Evolutionary conservation across 2,113 vertebrate genomes (phyloP).

Genomic region (Cheilinus undulatus): DNA sequence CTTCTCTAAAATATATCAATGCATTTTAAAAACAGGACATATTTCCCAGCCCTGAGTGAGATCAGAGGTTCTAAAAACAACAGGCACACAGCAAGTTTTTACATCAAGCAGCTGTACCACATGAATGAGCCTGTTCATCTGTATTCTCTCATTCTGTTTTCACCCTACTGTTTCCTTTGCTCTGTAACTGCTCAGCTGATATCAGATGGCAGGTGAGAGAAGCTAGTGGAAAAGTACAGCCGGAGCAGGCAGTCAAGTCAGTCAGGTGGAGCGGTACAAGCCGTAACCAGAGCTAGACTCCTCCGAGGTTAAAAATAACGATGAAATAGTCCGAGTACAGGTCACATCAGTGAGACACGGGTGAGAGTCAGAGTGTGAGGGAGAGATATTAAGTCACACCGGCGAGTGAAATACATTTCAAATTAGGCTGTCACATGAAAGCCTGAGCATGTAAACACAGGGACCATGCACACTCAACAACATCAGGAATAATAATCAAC

Average conservation of each 20-base stretch:
- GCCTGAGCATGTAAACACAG: slow-evolving; percentile 33
- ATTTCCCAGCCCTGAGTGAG: background rate
- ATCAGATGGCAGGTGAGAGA: slow-evolving; percentile 52
- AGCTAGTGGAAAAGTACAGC: slow-evolving; percentile 73
- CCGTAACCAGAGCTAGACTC: slow-evolving; percentile 77
- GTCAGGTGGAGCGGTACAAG: slow-evolving; percentile 46
- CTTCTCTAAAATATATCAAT: too few relatives aligned
- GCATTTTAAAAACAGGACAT: too few relatives aligned
- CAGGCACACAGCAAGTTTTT: background rate
- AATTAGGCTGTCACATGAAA: slow-evolving; percentile 26
- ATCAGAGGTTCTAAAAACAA: background rate
- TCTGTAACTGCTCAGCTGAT: slow-evolving; percentile 27
- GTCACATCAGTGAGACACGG: slow-evolving; percentile 15
- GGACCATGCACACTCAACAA: background rate
- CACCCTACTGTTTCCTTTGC: slow-evolving; percentile 4
- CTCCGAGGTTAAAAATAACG: slow-evolving; percentile 82
- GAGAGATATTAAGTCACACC: background rate
- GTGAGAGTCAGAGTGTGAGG: background rate
- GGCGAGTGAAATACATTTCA: slow-evolving; percentile 24
- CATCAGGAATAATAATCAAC: background rate
- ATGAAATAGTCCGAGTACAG: slow-evolving; percentile 46
- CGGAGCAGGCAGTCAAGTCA: slow-evolving; percentile 38
- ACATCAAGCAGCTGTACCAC: slow-evolving; percentile 6
- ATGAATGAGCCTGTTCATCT: slow-evolving; percentile 2
- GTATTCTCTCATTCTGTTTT: background rate